Conservation (phyloP, 92 coral and sea anemone genomes). For the Metridium senile region DNA sequence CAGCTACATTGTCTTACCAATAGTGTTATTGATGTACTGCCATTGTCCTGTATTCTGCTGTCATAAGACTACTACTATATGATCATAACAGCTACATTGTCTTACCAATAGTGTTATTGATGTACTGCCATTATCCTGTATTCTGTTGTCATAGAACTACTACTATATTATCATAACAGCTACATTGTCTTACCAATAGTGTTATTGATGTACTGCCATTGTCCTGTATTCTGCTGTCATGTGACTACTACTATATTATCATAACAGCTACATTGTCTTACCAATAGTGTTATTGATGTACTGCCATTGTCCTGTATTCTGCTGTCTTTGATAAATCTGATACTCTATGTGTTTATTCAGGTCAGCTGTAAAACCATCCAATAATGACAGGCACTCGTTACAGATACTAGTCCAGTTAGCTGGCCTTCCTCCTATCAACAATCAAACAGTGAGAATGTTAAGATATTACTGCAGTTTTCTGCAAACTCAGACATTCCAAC, state of each 20-base stretch:
- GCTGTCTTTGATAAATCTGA: conserved; percentile 64
- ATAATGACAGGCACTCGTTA: conserved; percentile 76
- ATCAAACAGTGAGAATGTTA: background rate
- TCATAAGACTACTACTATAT: no score
- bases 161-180: no score
- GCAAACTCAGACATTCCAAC: no score
- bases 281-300: conserved; percentile 8
- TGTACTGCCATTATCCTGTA: no score
- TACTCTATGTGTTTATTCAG: conserved; percentile 56
- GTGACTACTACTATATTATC: no score
- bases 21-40: no score
- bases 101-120: no score
- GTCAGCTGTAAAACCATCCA: conserved; percentile 62
- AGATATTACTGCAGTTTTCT: no score
- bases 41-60: no score
- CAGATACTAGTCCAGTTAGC: conserved; percentile 81
- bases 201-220: conserved; percentile 19
- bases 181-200: conserved; percentile 1
- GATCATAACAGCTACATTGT: no score
- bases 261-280: conserved; percentile 2
- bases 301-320: conserved; percentile 32
- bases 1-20: no score
- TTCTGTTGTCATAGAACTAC: no score
- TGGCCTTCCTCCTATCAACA: conserved; percentile 93
- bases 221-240: conserved; percentile 44